A percentile compares a stretch with the other conserved stretches of the same genome.
phyloP scores from a whole-genome alignment of 2,888 invertebrate genomes.

The Fragum whitleyi region DNA sequence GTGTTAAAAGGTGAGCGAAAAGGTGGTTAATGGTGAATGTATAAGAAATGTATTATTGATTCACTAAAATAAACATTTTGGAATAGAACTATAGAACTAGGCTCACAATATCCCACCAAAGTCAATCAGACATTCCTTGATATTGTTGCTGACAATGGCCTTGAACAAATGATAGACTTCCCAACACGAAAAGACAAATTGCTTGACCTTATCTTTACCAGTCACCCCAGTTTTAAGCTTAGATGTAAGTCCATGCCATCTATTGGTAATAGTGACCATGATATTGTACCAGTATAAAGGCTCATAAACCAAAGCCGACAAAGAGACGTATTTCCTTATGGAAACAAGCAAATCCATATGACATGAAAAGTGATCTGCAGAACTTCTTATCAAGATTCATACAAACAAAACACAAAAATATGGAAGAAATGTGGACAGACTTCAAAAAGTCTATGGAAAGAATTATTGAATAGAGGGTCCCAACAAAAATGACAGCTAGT shows the following conservation, averaged over 20 bases:
- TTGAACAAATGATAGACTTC: neutral
- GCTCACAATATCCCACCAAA: neutral
- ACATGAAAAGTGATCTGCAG: neutral
- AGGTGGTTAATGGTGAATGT: too few species aligned
- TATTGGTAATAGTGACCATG: neutral
- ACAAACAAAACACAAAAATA: neutral
- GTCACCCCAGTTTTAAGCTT: too few species aligned
- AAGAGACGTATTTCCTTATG: neutral
- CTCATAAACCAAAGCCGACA: neutral
- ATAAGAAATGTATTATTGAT: too few species aligned
- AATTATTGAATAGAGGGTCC: neutral
- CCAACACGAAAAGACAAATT: too few species aligned
- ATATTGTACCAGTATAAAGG: neutral
- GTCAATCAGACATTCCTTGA: slow-evolving; percentile 4
- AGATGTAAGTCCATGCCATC: slow-evolving; percentile 4
- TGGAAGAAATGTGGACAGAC: neutral
- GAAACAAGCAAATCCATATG: neutral
- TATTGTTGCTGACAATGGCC: neutral
- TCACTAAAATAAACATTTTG: too few species aligned
- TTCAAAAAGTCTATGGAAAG: neutral
- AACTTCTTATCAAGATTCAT: neutral
- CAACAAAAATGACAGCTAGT: neutral
- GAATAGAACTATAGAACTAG: too few species aligned
- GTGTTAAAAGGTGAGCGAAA: too few species aligned
- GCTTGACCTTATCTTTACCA: too few species aligned